Base-by-base conservation (phyloP, 2,797 vertebrate genomes). In the Spinus pinus region DNA sequence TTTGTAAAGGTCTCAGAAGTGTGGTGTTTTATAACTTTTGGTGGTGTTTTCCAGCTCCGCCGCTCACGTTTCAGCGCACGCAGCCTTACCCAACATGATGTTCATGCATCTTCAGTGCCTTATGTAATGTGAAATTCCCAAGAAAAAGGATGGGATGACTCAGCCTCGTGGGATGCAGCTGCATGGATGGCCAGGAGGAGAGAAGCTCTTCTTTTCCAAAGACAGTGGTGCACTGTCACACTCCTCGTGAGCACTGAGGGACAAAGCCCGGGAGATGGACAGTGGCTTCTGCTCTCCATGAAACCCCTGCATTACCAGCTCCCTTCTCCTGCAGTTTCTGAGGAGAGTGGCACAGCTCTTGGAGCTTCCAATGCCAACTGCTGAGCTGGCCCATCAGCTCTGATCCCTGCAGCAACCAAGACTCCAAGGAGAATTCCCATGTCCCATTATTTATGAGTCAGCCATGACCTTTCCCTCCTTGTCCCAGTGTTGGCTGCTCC, bases 171-270 rank as follows among this genome's bases (percentile, higher is more conserved):
- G 51, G 73, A 27, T 1, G 1, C 41, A 57, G 70, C 61, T 19
- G 1, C 30, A 12, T 13, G 25, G 64, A 10, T 57, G 73, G 35
- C 35, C 35, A 12, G 50, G 37, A 65, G 50, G 51, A 92, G 54
- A 61, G 70, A 61, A 50, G 19, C 54, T 81, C 61, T 54, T 21
- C 19, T 28, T 0, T 28, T 50, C 54, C 82, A 33, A 66, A 47
- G 25, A 51, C 13, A 6, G 17, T 1, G 4, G 33, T 23, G n/a
- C 6, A 6, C 25, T 10, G 20, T 42, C 67, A 35, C 7, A 0
- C 9, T 39, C 21, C 39, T 31, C 0, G 0, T 30, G 49, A 24
- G 21, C 30, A 6, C n/a, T 0, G 1, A 53, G 41, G 37, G 31
- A 28, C 0, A 0, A 83, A 67, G 30, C 42, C 69, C 4, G 0